These are phyloP conservation scores for Phthorimaea operculella DNA, from an alignment of 1,140 invertebrate species.

Conservation along the genomic window DNA sequence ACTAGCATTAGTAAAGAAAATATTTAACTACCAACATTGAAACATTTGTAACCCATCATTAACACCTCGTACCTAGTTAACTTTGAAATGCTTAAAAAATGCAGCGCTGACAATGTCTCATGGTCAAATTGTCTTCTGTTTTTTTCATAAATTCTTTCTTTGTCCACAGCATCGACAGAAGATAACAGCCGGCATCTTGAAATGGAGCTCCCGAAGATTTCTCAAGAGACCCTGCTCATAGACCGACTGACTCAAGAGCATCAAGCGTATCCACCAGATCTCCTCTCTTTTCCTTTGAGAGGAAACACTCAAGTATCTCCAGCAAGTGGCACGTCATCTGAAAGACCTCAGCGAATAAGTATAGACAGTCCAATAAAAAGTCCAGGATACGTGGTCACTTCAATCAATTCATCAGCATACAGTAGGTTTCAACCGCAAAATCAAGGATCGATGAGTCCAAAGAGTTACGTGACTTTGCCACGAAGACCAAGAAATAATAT, in stretches of 20 bases:
- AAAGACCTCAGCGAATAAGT: constrained; percentile 54
- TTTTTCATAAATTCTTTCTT: constrained; percentile 9
- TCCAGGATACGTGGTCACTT: constrained; percentile 64
- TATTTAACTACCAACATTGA: no score
- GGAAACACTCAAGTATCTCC: constrained; percentile 71
- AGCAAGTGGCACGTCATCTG: constrained; percentile 74
- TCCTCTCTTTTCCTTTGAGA: constrained; percentile 80
- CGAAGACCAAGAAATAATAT: constrained; percentile 79
- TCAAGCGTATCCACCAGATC: constrained; percentile 78
- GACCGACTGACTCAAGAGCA: constrained; percentile 63
- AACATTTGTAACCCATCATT: no score
- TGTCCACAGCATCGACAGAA: constrained; percentile 63
- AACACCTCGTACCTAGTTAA: no score
- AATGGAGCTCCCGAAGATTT: constrained; percentile 50
- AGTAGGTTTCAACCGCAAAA: constrained; percentile 75
- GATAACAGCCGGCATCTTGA: constrained; percentile 70
- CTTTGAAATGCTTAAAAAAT: no score
- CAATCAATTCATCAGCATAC: constrained; percentile 72
- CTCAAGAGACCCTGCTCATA: constrained; percentile 53
- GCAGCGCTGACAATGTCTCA: no score
- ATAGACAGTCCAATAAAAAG: constrained; percentile 63
- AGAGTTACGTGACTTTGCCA: constrained; percentile 86
- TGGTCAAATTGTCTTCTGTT: no score
- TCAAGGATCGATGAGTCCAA: constrained; percentile 68
- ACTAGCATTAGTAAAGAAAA: neutral